phyloP scores from a whole-genome alignment of 2,888 invertebrate genomes.

The Drosophila atripex region DNA sequence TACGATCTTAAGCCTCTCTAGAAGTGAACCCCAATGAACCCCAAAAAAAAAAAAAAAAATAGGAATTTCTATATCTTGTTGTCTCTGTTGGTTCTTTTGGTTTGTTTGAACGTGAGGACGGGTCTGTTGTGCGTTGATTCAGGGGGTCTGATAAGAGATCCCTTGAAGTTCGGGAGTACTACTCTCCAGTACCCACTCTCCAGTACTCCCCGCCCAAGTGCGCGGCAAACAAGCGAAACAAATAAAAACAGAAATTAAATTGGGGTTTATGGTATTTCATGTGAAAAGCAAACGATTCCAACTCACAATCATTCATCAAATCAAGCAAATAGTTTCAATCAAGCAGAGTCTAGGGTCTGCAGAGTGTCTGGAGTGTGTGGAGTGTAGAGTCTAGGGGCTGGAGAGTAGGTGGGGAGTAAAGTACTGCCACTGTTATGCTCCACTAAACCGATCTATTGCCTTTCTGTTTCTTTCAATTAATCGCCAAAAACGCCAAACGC shows the following conservation, averaged over 20 bases:
- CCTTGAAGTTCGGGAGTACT: conserved; percentile 8
- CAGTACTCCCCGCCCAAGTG: not conserved
- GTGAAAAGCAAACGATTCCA: conserved; percentile 63
- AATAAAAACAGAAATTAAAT: conserved; percentile 74
- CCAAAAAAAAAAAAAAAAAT: not conserved
- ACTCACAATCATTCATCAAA: conserved; percentile 47
- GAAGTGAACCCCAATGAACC: conserved; percentile 10
- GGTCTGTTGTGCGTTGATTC: conserved; percentile 60
- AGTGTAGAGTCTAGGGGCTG: not conserved
- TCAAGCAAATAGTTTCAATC: conserved; percentile 48
- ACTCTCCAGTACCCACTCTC: not conserved
- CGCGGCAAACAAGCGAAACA: conserved; percentile 67
- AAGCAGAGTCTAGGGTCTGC: not conserved
- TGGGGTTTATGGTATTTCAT: conserved; percentile 77
- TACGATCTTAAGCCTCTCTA: not conserved
- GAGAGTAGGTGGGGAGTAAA: not conserved
- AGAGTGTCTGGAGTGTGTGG: not conserved
- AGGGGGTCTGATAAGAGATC: conserved; percentile 57
- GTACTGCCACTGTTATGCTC: conserved; percentile 50
- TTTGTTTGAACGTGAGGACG: conserved; percentile 61
- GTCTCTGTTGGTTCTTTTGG: conserved; percentile 2
- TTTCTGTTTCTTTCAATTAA: conserved; percentile 65
- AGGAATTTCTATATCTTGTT: conserved; percentile 11
- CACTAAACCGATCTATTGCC: conserved; percentile 39
- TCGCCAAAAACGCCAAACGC: conserved; percentile 62